A percentile compares a stretch with the other conserved stretches of the same genome.
Conservation (phyloP, 2,797 vertebrate species). For the Oreochromis grahami region DNA sequence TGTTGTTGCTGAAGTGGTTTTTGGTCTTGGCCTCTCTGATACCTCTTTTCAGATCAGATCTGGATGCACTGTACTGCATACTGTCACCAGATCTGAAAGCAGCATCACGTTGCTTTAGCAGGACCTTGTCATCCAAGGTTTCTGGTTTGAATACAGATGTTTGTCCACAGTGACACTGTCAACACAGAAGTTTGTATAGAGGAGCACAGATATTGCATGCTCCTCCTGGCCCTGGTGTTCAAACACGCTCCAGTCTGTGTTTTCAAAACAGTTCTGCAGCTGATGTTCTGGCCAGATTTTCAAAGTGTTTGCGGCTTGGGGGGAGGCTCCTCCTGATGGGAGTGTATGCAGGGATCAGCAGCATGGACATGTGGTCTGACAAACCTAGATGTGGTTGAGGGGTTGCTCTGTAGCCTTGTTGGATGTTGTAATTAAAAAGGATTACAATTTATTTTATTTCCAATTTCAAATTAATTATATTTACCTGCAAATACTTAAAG, state of each 20-base stretch:
- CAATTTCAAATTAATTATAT: neutral
- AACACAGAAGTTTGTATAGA: too few relatives aligned
- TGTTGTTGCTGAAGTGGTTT: neutral
- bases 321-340: too few relatives aligned
- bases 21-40: neutral
- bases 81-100: neutral
- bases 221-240: too few relatives aligned
- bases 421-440: neutral
- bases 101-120: neutral
- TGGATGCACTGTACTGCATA: neutral
- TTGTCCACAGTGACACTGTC: too few relatives aligned
- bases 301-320: too few relatives aligned
- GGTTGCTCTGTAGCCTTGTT: too few relatives aligned
- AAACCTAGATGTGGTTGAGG: too few relatives aligned
- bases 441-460: neutral
- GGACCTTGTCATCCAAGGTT: neutral
- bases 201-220: too few relatives aligned
- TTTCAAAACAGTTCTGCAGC: too few relatives aligned
- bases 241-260: too few relatives aligned
- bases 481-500: neutral
- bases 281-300: too few relatives aligned
- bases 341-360: neutral
- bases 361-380: neutral
- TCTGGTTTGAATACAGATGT: neutral
- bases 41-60: neutral